Conservation (phyloP, 1,140 invertebrate species). For the Rhyacophila brunnea region DNA sequence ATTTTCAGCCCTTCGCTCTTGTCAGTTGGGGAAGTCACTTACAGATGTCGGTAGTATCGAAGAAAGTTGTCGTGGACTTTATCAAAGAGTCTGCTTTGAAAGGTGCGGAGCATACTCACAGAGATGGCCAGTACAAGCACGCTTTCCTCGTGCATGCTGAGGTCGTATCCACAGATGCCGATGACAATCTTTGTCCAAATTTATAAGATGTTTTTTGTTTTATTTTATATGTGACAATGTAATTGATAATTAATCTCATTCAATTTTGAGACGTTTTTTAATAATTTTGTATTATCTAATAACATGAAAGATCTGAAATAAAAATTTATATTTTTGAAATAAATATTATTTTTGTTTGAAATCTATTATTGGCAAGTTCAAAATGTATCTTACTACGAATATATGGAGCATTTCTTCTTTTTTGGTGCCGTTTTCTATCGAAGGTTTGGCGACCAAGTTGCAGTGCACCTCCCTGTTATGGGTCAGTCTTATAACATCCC, state of each 20-base stretch:
- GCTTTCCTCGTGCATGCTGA: slow-evolving; percentile 56
- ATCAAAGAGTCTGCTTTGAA: slow-evolving; percentile 65
- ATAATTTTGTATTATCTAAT: not conserved
- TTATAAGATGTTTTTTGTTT: not conserved
- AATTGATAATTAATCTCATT: too few species aligned
- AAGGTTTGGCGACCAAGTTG: too few species aligned
- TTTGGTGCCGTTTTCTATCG: too few species aligned
- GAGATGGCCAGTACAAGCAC: slow-evolving; percentile 63
- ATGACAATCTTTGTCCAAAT: slow-evolving; percentile 54
- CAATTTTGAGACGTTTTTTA: too few species aligned
- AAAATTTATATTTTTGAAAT: not conserved
- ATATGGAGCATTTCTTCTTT: too few species aligned
- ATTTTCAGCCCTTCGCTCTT: slow-evolving; percentile 69
- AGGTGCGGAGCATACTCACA: slow-evolving; percentile 62
- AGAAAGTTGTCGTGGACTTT: slow-evolving; percentile 58
- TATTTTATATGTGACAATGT: too few species aligned
- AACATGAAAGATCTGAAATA: not conserved
- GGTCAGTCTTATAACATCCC: too few species aligned
- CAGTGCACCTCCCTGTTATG: too few species aligned
- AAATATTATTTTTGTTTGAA: not conserved
- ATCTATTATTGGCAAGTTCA: too few species aligned
- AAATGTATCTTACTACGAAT: too few species aligned
- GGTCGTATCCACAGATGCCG: slow-evolving; percentile 53
- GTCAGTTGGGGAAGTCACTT: slow-evolving; percentile 75
- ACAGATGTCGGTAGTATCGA: slow-evolving; percentile 69